A percentile compares a stretch with the other conserved stretches of the same genome.
Conservation (phyloP, 2,888 invertebrate genomes). For the Crioceris asparagi region DNA sequence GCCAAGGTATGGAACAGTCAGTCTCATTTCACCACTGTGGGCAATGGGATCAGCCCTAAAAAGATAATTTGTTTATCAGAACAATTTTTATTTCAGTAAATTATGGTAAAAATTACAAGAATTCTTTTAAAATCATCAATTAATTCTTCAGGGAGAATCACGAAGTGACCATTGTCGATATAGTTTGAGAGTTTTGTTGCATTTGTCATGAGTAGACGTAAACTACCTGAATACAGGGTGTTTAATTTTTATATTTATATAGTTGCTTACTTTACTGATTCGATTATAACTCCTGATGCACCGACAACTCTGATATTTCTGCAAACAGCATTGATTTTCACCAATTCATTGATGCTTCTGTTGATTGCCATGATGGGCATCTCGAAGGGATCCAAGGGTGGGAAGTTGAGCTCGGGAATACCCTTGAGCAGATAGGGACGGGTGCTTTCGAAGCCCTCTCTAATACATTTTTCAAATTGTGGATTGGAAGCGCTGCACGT, state of each 20-base stretch:
- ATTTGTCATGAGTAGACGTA: no score
- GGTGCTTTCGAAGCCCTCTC: conserved; percentile 47
- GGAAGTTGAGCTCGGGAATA: conserved; percentile 57
- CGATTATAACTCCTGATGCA: conserved; percentile 50
- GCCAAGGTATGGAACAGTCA: conserved; percentile 39
- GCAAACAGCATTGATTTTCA: conserved; percentile 55
- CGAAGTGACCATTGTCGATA: no score
- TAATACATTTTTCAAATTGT: conserved; percentile 51
- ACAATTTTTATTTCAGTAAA: no score
- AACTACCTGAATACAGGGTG: no score
- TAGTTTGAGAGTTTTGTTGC: no score
- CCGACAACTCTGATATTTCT: conserved; percentile 55
- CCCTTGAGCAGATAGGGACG: conserved; percentile 49
- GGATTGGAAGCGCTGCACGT: conserved; percentile 53
- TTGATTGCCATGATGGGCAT: conserved; percentile 58
- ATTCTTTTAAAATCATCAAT: no score
- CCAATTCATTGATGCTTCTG: conserved; percentile 53
- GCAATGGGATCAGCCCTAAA: conserved; percentile 39
- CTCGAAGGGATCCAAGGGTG: conserved; percentile 58
- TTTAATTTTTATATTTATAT: no score
- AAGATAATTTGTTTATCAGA: no score
- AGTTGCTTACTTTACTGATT: conserved; percentile 53
- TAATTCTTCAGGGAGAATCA: no score
- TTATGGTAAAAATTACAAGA: no score
- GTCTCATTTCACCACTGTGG: conserved; percentile 35